Evolutionary conservation across 2,113 vertebrate species (phyloP).

Genomic region (Aspidoscelis tigris): DNA sequence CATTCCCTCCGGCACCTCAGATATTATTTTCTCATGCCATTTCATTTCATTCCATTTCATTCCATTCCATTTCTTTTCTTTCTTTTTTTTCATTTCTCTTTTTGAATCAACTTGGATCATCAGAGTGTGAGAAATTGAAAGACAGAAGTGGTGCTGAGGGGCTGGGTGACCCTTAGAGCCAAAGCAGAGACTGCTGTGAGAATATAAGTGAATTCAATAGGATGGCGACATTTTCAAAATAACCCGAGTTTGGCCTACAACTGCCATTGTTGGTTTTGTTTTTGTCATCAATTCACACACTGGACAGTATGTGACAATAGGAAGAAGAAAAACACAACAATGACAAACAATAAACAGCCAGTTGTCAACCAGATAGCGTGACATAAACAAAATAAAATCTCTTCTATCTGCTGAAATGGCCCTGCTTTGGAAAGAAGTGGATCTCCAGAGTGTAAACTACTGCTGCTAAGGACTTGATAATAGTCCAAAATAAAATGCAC

Average conservation of each 20-base stretch:
- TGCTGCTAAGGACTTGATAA: too few species aligned
- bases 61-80: conserved; percentile 11
- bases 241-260: not conserved
- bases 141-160: conserved; percentile 25
- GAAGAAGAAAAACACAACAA: too few species aligned
- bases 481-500: too few species aligned
- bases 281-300: too few species aligned
- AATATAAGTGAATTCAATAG: not conserved
- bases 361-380: too few species aligned
- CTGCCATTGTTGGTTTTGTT: too few species aligned
- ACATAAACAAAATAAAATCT: too few species aligned
- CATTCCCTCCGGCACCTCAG: conserved; percentile 42
- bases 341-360: too few species aligned
- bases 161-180: conserved; percentile 9
- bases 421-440: too few species aligned
- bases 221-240: not conserved
- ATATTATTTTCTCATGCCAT: not conserved
- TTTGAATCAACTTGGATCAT: conserved; percentile 47
- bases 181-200: conserved; percentile 10
- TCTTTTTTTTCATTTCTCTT: conserved; percentile 44
- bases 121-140: conserved; percentile 50
- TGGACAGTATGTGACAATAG: too few species aligned
- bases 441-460: too few species aligned
- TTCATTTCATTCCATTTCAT: not conserved
- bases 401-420: too few species aligned